Evolutionary conservation across 2,113 vertebrate genomes (phyloP).

Genomic region (Rhodinocichla rosea): DNA sequence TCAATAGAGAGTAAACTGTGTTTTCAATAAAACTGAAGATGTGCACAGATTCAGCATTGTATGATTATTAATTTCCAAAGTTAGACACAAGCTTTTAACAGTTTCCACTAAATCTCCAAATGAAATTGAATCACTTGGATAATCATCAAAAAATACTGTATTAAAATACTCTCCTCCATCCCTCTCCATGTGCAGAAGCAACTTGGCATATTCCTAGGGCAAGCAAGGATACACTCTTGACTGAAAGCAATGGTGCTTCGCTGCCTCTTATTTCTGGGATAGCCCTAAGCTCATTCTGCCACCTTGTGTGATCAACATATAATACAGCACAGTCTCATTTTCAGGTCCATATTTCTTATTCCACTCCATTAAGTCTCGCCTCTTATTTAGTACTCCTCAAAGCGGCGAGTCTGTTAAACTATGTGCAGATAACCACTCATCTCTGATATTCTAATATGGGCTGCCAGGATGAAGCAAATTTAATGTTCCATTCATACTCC

Average conservation of each 20-base stretch:
- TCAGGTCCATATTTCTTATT: constrained; percentile 12
- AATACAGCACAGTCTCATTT: constrained; percentile 67
- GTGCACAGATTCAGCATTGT: background rate
- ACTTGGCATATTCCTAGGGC: background rate
- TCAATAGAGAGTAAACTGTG: constrained; percentile 27
- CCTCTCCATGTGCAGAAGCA: background rate
- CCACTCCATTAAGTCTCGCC: background rate
- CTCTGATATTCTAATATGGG: background rate
- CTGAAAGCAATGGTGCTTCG: background rate
- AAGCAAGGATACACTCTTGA: background rate
- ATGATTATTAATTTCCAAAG: constrained; percentile 44
- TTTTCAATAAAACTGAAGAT: constrained; percentile 65
- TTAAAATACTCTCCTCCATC: constrained; percentile 1
- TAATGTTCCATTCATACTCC: background rate
- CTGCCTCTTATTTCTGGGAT: background rate
- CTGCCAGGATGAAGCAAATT: background rate
- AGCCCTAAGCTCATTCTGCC: constrained; percentile 73
- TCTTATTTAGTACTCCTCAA: background rate
- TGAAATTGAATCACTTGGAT: constrained; percentile 27
- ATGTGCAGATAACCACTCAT: background rate
- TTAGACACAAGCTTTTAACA: constrained; percentile 29
- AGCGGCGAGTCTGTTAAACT: background rate
- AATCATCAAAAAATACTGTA: constrained; percentile 26
- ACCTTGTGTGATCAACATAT: constrained; percentile 74
- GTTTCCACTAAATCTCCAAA: constrained; percentile 38